Conservation (phyloP, 2,113 vertebrate species). For the Gymnogyps californianus region DNA sequence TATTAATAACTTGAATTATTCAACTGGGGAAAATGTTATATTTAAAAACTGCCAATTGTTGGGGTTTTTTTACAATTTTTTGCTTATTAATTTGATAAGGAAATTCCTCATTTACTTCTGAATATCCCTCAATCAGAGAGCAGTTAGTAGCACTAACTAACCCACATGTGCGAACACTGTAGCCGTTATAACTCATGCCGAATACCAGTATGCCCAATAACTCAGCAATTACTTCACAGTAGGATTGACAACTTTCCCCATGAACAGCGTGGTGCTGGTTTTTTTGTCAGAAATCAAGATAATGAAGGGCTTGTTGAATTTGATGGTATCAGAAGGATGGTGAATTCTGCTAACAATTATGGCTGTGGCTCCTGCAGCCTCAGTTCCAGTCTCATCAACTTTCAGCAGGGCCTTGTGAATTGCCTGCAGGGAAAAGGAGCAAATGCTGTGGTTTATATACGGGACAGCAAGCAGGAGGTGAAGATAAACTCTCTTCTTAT, state of each 20-base stretch:
- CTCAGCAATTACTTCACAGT: neutral
- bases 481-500: neutral
- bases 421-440: slow-evolving; percentile 61
- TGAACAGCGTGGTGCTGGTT: slow-evolving; percentile 69
- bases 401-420: slow-evolving; percentile 83
- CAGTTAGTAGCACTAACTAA: neutral
- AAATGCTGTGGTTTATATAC: neutral
- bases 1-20: neutral
- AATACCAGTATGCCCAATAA: neutral
- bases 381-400: slow-evolving; percentile 84
- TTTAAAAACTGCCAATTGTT: neutral
- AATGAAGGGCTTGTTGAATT: slow-evolving; percentile 77
- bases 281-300: slow-evolving; percentile 63
- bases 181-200: neutral
- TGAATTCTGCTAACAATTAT: slow-evolving; percentile 68
- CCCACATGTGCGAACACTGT: neutral
- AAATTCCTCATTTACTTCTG: neutral
- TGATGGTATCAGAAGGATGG: neutral
- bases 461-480: neutral
- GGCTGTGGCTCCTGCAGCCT: slow-evolving; percentile 74
- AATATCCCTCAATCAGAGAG: neutral
- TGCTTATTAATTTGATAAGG: neutral
- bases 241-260: slow-evolving; percentile 83
- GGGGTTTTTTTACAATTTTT: neutral
- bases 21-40: neutral